phyloP scores from a whole-genome alignment of 1,140 invertebrate genomes.

The Phortica variegata region DNA sequence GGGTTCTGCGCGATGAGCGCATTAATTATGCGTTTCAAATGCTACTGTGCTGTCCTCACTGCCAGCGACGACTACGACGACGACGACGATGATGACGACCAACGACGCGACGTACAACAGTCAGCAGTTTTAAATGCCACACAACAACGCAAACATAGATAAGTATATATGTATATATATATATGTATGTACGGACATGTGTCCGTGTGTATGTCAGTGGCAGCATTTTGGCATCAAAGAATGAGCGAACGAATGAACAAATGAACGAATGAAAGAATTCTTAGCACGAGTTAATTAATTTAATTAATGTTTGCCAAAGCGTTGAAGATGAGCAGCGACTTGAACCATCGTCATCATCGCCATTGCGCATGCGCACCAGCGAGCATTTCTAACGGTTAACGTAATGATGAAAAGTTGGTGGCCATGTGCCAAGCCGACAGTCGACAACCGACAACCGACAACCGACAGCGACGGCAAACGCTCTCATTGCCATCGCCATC shows the following conservation, averaged over 20 bases:
- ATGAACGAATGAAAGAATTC: constrained; percentile 26
- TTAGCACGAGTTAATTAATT: constrained; percentile 55
- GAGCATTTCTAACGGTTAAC: constrained; percentile 44
- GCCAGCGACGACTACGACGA: background rate
- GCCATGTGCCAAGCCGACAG: too few relatives aligned
- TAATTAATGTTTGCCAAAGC: constrained; percentile 51
- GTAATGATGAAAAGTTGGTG: constrained; percentile 20
- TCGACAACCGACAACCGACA: too few relatives aligned
- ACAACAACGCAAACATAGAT: too few relatives aligned
- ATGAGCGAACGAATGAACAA: too few relatives aligned
- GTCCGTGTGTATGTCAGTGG: too few relatives aligned
- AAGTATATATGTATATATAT: too few relatives aligned
- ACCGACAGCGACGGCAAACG: too few relatives aligned
- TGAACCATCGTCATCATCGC: background rate
- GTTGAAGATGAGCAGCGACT: constrained; percentile 24
- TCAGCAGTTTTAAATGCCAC: too few relatives aligned
- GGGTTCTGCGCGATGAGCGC: constrained; percentile 51
- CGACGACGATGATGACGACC: background rate
- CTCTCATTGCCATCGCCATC: too few relatives aligned
- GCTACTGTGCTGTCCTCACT: constrained; percentile 10
- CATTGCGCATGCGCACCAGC: constrained; percentile 9
- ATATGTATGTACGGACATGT: too few relatives aligned
- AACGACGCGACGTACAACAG: background rate
- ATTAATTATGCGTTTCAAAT: constrained; percentile 53
- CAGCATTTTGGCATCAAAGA: background rate